Base-by-base conservation (phyloP, 2,888 invertebrate genomes). In the Hybos culiciformis region DNA sequence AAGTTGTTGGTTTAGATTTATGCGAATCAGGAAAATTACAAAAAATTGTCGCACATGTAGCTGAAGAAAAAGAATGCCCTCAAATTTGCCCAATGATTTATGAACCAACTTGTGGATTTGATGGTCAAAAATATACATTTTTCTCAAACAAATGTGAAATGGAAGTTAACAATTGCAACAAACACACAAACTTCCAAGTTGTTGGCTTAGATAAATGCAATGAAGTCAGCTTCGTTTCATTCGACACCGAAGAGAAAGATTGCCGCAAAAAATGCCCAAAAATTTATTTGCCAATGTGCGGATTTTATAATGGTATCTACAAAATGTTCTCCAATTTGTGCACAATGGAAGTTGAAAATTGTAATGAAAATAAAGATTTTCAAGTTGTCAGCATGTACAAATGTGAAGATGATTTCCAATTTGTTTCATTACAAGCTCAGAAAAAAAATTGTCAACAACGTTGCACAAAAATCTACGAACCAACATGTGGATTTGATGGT, bases 381-480 rank as follows among this genome's bases (percentile, higher is more conserved):
- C 5, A 5, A 12, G n/a, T 18, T 18, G 18, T 18, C 7, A 17
- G 33, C 18, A 33, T 33, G 33, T 7, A 15, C 74, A 20, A 33
- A 33, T 33, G 33, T 12, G 4, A 20, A 37, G 14, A 6, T 17
- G 18, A 12, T n/a, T 4, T 21, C 20, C 21, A 24, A 17, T n/a
- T 15, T 19, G 12, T 34, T 33, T 15, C 18, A n/a, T 15, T 5
- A 39, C 39, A 14, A 34, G 20, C 1, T 36, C 20, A 17, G 20
- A 21, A 6, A 36, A 20, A 11, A 4, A 4, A 15, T 4, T 37
- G 23, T 9, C 5, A 8, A 3, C 23, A 24, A 24, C 75, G 8
- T 78, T 62, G 19, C 78, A 76, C 47, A 72, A 73, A 14, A 78
- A n/a, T 12, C 12, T 34, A 34, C 11, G 20, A 21, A 23, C 43